These are phyloP conservation scores for Corythornis madagascariensis DNA, from an alignment of 2,113 vertebrate genomes.

Conservation along the genomic window DNA sequence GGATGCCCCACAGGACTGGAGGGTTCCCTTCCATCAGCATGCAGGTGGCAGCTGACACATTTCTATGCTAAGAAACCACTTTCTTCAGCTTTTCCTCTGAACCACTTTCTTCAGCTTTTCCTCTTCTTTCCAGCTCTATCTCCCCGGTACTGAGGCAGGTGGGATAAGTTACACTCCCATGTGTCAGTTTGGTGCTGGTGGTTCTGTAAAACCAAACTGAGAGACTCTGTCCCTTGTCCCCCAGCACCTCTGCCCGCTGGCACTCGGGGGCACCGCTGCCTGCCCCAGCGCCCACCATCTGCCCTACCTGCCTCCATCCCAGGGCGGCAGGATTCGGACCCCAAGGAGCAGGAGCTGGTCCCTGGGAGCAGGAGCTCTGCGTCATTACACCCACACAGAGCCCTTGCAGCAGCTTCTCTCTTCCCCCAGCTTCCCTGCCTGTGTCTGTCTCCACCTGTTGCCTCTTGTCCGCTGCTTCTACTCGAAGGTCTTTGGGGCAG, in stretches of 20 bases:
- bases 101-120: neutral
- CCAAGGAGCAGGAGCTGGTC: neutral
- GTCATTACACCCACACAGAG: conserved; percentile 32
- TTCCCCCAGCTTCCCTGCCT: neutral
- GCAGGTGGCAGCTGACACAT: neutral
- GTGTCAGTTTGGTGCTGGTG: neutral
- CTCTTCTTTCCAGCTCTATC: neutral
- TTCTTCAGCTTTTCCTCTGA: neutral
- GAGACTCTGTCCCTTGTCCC: neutral
- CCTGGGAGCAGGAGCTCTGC: neutral
- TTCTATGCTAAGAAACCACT: neutral
- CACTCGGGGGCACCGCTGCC: neutral
- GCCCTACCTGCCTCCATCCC: neutral
- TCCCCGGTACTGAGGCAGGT: neutral
- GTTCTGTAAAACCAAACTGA: neutral
- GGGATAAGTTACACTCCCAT: accelerated
- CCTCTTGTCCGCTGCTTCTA: neutral
- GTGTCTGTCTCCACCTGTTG: conserved; percentile 47
- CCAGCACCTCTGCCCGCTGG: neutral
- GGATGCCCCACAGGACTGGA: neutral
- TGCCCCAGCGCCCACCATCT: too few species aligned
- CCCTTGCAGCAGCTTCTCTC: neutral
- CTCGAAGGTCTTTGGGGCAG: conserved; percentile 47
- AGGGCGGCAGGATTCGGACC: neutral
- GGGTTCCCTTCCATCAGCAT: neutral